Percentiles rank a stretch among this genome's conserved stretches.
phyloP scores from a whole-genome alignment of 2,113 vertebrate species.

The Corapipo altera region DNA sequence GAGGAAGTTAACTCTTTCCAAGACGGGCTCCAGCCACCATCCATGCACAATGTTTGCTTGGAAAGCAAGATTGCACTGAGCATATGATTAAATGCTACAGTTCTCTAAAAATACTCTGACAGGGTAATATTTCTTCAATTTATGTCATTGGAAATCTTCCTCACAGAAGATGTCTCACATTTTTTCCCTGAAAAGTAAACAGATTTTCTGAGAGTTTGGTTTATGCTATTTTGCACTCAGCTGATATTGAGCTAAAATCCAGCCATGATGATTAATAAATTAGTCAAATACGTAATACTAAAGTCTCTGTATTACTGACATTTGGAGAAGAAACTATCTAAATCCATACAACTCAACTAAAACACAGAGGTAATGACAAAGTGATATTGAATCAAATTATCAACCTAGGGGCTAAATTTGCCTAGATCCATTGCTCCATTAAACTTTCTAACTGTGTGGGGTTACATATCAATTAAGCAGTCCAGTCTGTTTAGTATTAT shows the following conservation, averaged over 20 bases:
- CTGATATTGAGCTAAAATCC: background rate
- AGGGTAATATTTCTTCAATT: background rate
- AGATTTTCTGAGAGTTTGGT: background rate
- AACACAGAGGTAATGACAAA: background rate
- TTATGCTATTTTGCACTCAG: background rate
- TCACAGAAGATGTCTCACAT: background rate
- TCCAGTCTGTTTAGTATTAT: background rate
- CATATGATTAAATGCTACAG: background rate
- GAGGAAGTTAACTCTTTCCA: background rate
- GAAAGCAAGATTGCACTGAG: background rate
- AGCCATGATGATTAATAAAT: background rate
- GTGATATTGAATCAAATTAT: slow-evolving; percentile 13
- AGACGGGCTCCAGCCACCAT: background rate
- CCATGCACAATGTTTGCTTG: accelerated
- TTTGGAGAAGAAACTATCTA: background rate
- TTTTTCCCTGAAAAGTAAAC: background rate
- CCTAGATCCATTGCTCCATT: background rate
- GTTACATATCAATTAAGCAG: background rate
- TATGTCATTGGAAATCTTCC: background rate
- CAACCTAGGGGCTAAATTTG: background rate
- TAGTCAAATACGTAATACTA: background rate
- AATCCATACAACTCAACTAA: background rate
- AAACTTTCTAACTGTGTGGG: background rate
- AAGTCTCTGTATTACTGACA: background rate
- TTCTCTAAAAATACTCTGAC: background rate